Base-by-base conservation (phyloP, 2,888 invertebrate species). In the Smittia sp. region DNA sequence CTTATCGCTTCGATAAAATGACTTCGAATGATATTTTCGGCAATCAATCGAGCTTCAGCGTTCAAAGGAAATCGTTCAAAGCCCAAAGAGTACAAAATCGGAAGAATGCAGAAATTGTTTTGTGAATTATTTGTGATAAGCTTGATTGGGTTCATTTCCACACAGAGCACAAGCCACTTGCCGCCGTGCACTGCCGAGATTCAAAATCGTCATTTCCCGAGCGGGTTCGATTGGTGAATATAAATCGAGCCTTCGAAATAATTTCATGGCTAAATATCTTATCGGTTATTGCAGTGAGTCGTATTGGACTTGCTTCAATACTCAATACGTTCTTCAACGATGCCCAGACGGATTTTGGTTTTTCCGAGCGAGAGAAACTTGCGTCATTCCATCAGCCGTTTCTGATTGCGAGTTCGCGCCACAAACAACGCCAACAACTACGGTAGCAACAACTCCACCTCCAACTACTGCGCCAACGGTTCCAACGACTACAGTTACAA, bases 161-260 rank as follows among this genome's bases (percentile, higher is more conserved):
- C 4, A 6, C 32, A 32, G 9, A 9, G 9, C 9, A 3, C 3
- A 32, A 32, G 32, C 9, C 58, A 58, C 13, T 22, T 58, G 18
- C 58, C 20, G 9, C 15, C 13, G 1, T 65, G 65, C 15, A 25
- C 65, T 2, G 27, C 20, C 1, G 27, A 32, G 27, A 7, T 25
- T n/a, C 18, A 18, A 58, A 58, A 58, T 22, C 3, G 58, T 1
- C 72, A 72, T 24, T 72, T 38, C 62, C 72, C 62, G 1, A 72
- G 72, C 62, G 72, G 72, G 1, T 11, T 62, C 9, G 32, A 72
- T 62, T 72, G 69, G 69, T 69, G n/a, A 41, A 15, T 68, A 65
- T 32, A 18, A 39, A 15, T 67, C 38, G 7, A 67, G 9, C 32
- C 1, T 15, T 67, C 1, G 20, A 11, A 46, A 46, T 11, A 11